phyloP scores from a whole-genome alignment of 35 echinoderm and acorn worm species.

The Strongylocentrotus purpuratus region DNA sequence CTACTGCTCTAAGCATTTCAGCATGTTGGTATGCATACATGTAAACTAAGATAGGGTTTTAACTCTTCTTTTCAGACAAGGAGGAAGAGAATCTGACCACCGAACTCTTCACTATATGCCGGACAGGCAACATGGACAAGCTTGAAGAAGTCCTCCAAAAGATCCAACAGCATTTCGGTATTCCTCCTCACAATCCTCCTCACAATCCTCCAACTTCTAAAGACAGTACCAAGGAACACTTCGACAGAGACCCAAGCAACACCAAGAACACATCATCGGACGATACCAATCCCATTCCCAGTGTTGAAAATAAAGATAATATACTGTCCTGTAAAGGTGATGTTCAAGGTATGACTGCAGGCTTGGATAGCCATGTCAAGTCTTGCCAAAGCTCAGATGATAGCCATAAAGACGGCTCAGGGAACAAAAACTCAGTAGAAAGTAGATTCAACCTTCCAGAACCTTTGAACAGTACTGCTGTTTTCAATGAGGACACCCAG shows the following conservation, averaged over 20 bases:
- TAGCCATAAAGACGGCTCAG: neutral
- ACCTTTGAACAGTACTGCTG: neutral
- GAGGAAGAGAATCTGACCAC: constrained; percentile 44
- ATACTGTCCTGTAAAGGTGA: neutral
- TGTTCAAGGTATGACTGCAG: neutral
- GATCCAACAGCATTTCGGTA: neutral
- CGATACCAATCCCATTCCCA: neutral
- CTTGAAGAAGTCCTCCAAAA: constrained; percentile 34
- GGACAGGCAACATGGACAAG: constrained; percentile 70
- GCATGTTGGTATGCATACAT: too few relatives aligned
- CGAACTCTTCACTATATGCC: constrained; percentile 79
- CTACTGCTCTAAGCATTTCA: too few relatives aligned
- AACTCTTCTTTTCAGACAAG: constrained; percentile 44
- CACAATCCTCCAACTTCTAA: neutral
- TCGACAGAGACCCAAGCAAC: neutral
- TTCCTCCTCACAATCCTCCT: neutral
- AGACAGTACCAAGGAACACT: neutral
- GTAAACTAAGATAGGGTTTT: neutral
- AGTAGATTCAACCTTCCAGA: neutral
- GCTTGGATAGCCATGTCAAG: neutral
- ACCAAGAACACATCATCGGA: neutral
- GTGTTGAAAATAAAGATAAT: neutral
- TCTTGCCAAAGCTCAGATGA: neutral
- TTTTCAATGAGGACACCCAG: neutral
- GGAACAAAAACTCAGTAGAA: neutral